Conservation (phyloP, 30 jellyfish, hydroid and myxozoan species). For the Chrysaora quinquecirrha region DNA sequence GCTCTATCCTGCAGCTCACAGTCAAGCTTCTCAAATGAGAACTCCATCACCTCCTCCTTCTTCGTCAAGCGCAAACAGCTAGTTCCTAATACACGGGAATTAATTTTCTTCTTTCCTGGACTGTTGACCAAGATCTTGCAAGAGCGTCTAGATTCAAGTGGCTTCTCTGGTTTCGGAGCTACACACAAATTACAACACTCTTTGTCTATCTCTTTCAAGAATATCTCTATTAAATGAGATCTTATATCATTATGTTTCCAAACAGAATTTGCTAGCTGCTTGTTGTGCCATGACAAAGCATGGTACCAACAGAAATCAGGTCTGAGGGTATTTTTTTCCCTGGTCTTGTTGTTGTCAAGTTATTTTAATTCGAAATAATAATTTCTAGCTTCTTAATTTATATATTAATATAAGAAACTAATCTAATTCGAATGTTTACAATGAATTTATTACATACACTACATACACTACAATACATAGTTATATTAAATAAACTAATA, state of each 20-base stretch:
- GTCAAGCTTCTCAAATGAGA: slow-evolving; percentile 24
- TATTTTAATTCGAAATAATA: too few relatives aligned
- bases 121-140: slow-evolving; percentile 14
- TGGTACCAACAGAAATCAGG: slow-evolving; percentile 21
- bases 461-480: too few relatives aligned
- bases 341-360: slow-evolving; percentile 4
- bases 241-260: slow-evolving; percentile 16
- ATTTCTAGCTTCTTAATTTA: too few relatives aligned
- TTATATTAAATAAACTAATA: too few relatives aligned
- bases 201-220: slow-evolving; percentile 2
- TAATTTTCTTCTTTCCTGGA: slow-evolving; percentile 10
- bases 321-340: slow-evolving; percentile 11
- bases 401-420: too few relatives aligned
- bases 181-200: slow-evolving; percentile 21
- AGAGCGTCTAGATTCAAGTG: slow-evolving; percentile 17
- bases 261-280: slow-evolving; percentile 36
- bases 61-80: slow-evolving; percentile 26
- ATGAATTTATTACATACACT: too few relatives aligned
- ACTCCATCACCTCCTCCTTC: slow-evolving; percentile 21
- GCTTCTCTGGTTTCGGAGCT: slow-evolving; percentile 18
- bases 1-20: slow-evolving; percentile 2
- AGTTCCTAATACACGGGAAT: too few relatives aligned
- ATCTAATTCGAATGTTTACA: too few relatives aligned
- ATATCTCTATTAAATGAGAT: slow-evolving; percentile 11
- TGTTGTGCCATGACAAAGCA: slow-evolving; percentile 37